These are phyloP conservation scores for Mobula hypostoma DNA, from an alignment of 2,113 vertebrate genomes.

Conservation along the genomic window DNA sequence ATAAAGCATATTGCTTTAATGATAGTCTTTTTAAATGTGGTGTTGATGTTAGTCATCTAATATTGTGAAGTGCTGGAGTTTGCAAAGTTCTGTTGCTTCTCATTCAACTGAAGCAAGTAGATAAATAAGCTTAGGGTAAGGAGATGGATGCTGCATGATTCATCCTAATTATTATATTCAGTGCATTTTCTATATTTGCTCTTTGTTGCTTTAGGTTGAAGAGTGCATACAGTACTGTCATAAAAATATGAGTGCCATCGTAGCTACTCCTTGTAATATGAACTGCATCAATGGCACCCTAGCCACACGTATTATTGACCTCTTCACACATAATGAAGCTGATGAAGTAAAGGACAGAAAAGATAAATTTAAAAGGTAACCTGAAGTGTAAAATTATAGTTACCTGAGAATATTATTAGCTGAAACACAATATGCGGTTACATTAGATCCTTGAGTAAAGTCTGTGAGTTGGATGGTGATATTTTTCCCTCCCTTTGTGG, in stretches of 20 bases:
- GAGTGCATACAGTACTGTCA: constrained; percentile 89
- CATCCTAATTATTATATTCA: background rate
- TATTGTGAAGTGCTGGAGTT: background rate
- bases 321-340: constrained; percentile 86
- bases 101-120: background rate
- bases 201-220: constrained; percentile 69
- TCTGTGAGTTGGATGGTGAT: background rate
- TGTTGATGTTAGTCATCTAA: background rate
- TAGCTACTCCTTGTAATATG: constrained; percentile 94
- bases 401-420: background rate
- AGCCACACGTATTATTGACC: constrained; percentile 72
- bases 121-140: background rate
- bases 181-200: background rate
- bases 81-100: background rate
- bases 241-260: constrained; percentile 87
- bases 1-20: background rate
- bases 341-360: constrained; percentile 93
- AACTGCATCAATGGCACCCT: constrained; percentile 94
- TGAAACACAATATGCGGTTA: background rate
- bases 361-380: constrained; percentile 93
- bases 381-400: background rate
- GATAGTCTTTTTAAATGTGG: background rate
- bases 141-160: background rate
- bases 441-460: background rate
- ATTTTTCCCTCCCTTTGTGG: background rate